phyloP scores from a whole-genome alignment of 2,113 vertebrate species.

The Hemibagrus wyckioides region DNA sequence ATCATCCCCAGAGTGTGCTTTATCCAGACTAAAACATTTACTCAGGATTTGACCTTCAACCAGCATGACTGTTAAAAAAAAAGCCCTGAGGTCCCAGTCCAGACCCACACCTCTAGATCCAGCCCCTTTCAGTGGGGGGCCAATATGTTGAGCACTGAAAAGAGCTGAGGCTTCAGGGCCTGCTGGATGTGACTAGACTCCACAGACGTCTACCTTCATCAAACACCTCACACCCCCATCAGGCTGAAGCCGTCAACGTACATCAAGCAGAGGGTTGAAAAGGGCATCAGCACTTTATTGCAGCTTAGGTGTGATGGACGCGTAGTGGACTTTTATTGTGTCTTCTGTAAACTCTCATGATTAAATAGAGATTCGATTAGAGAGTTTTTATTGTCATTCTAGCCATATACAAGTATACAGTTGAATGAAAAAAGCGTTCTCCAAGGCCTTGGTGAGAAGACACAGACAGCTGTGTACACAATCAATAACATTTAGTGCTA shows the following conservation, averaged over 20 bases:
- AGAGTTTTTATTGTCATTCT: conserved; percentile 1
- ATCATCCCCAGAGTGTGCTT: not conserved
- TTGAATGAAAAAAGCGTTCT: not conserved
- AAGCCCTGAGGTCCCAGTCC: not conserved
- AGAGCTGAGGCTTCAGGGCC: conserved; percentile 7
- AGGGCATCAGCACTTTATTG: conserved; percentile 13
- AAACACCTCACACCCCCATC: conserved; percentile 25
- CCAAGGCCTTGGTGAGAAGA: not conserved
- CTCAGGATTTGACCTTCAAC: not conserved
- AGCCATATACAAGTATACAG: not conserved
- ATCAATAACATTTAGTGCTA: not conserved
- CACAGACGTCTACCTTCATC: conserved; percentile 11
- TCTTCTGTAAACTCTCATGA: conserved; percentile 4
- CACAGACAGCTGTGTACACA: not conserved
- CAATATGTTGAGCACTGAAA: conserved; percentile 8
- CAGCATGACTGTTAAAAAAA: not conserved
- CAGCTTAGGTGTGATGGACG: not conserved
- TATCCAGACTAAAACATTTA: not conserved
- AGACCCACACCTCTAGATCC: not conserved
- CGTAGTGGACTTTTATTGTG: not conserved
- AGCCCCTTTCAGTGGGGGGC: not conserved
- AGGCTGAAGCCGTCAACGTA: not conserved
- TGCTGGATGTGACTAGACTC: conserved; percentile 15
- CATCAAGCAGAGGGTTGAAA: conserved; percentile 17
- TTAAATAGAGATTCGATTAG: not conserved